phyloP scores from a whole-genome alignment of 2,797 vertebrate genomes.

The Xiphorhynchus erythropygius region DNA sequence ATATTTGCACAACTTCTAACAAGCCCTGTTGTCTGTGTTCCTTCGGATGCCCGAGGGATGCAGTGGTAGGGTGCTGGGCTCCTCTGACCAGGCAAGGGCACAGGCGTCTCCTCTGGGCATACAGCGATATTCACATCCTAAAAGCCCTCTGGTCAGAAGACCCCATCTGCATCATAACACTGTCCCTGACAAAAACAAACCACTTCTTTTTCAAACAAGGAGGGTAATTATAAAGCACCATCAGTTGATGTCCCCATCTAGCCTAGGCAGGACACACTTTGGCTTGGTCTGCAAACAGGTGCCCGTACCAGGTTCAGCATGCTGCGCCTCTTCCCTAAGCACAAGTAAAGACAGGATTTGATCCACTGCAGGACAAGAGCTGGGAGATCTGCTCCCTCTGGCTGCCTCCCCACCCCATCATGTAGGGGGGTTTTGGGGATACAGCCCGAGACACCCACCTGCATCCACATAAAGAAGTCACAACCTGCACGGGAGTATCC shows the following conservation, averaged over 20 bases:
- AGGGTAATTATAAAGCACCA: not conserved
- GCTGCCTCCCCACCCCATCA: not conserved
- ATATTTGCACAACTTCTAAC: conserved; percentile 49
- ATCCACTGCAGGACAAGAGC: not conserved
- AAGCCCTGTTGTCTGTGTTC: not conserved
- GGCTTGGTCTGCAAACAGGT: fast-evolving
- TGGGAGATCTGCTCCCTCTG: not conserved
- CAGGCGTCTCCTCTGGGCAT: not conserved
- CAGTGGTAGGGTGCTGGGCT: not conserved
- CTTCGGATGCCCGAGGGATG: not conserved
- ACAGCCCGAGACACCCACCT: fast-evolving
- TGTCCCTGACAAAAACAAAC: not conserved
- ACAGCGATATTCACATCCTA: not conserved
- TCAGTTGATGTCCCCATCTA: not conserved
- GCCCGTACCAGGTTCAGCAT: fast-evolving
- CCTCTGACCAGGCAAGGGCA: not conserved
- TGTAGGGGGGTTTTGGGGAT: fast-evolving
- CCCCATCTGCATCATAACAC: not conserved
- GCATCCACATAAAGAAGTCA: not conserved
- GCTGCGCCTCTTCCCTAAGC: not conserved
- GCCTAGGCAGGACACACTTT: not conserved
- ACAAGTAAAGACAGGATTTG: not conserved
- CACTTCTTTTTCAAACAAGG: not conserved
- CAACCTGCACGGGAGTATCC: not conserved
- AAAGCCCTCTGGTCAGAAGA: not conserved